Percentiles rank a stretch among this genome's conserved stretches.
phyloP scores from a whole-genome alignment of 37 sponge, comb jelly and placozoan genomes.

The Halichondria panicea region DNA sequence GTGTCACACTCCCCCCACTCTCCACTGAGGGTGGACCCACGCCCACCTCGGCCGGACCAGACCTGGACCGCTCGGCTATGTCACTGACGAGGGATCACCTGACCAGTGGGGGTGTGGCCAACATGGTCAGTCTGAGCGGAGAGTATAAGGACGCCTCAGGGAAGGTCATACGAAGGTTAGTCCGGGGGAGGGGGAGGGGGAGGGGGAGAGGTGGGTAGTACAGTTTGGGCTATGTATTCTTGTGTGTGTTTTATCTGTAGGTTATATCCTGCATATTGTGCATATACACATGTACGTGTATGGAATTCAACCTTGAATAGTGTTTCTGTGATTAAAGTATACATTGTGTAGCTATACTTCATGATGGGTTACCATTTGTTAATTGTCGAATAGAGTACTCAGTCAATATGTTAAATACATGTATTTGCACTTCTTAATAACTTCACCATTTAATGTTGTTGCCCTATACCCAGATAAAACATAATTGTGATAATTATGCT shows the following conservation, averaged over 20 bases:
- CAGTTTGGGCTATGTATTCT: neutral
- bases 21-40: neutral
- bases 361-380: too few relatives aligned
- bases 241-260: neutral
- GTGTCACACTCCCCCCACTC: neutral
- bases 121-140: slow-evolving; percentile 53
- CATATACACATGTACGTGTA: too few relatives aligned
- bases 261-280: neutral
- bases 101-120: slow-evolving; percentile 33
- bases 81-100: slow-evolving; percentile 52
- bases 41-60: slow-evolving; percentile 34
- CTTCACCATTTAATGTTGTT: too few relatives aligned
- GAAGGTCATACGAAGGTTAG: slow-evolving; percentile 57
- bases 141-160: slow-evolving; percentile 67
- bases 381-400: too few relatives aligned
- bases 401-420: too few relatives aligned
- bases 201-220: neutral
- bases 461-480: too few relatives aligned
- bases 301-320: too few relatives aligned
- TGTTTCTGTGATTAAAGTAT: too few relatives aligned
- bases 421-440: too few relatives aligned
- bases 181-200: neutral
- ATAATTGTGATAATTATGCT: too few relatives aligned
- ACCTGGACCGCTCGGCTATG: slow-evolving; percentile 66
- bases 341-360: too few relatives aligned